These are phyloP conservation scores for Peromyscus leucopus DNA, from an alignment of 2,113 vertebrate genomes.

Conservation along the genomic window DNA sequence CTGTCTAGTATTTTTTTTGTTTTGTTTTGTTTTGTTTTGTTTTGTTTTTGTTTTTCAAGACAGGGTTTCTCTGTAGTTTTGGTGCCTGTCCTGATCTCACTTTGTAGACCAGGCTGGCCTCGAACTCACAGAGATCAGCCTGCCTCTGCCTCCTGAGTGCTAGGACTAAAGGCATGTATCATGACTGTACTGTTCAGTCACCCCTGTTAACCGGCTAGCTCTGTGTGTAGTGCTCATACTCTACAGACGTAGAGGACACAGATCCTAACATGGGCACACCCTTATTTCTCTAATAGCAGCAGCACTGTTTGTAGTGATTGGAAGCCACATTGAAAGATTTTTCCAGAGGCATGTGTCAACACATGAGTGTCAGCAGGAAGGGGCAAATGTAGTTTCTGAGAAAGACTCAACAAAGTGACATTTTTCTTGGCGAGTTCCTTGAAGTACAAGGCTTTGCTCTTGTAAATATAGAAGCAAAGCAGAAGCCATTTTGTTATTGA, in stretches of 20 bases:
- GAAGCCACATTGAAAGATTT: background rate
- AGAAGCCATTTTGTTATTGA: background rate
- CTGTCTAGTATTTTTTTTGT: background rate
- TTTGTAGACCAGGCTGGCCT: too few relatives aligned
- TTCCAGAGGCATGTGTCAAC: background rate
- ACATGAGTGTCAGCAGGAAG: slow-evolving; percentile 1
- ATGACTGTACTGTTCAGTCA: too few relatives aligned
- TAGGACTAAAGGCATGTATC: too few relatives aligned
- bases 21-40: too few relatives aligned
- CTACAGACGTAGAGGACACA: background rate
- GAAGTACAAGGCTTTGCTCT: background rate
- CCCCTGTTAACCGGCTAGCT: background rate
- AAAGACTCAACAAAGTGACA: background rate
- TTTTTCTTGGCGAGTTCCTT: slow-evolving; percentile 28
- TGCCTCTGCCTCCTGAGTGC: too few relatives aligned
- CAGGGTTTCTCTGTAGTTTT: too few relatives aligned
- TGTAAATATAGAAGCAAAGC: background rate
- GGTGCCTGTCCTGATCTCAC: too few relatives aligned
- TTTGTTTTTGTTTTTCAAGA: too few relatives aligned
- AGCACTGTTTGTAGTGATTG: background rate
- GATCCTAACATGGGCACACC: background rate
- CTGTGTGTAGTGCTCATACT: background rate
- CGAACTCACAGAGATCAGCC: too few relatives aligned
- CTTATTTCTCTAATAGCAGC: background rate
- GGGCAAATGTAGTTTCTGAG: slow-evolving; percentile 16